These are phyloP conservation scores for Oenanthe melanoleuca DNA, from an alignment of 2,113 vertebrate species.

Conservation along the genomic window DNA sequence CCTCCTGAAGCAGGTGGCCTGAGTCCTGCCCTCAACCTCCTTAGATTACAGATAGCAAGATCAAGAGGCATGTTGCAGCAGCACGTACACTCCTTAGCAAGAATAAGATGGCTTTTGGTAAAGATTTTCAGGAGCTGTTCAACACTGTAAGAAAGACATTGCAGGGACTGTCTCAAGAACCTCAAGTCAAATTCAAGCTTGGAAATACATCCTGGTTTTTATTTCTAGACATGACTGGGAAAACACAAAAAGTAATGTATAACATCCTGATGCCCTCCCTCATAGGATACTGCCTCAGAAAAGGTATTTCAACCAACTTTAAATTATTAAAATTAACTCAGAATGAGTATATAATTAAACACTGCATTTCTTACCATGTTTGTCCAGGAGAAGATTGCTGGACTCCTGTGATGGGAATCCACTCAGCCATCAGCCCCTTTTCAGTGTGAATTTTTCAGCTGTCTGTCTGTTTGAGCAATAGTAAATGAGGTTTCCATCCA, in stretches of 20 bases:
- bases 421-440: not conserved
- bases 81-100: not conserved
- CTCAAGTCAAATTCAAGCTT: not conserved
- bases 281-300: not conserved
- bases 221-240: not conserved
- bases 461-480: not conserved
- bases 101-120: not conserved
- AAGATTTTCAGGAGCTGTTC: not conserved
- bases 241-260: accelerated
- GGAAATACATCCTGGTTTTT: not conserved
- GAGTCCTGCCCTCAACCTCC: not conserved
- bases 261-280: not conserved
- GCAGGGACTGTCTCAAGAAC: not conserved
- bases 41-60: not conserved
- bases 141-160: not conserved
- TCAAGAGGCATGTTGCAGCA: not conserved
- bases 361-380: not conserved
- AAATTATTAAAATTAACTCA: not conserved
- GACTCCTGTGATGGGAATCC: not conserved
- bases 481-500: not conserved
- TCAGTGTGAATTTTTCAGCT: not conserved
- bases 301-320: not conserved
- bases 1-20: not conserved
- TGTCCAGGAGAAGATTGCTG: not conserved
- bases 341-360: not conserved